A percentile compares a stretch with the other conserved stretches of the same genome.
Evolutionary conservation across 2,888 invertebrate species (phyloP).

Genomic region (Mamestra brassicae): DNA sequence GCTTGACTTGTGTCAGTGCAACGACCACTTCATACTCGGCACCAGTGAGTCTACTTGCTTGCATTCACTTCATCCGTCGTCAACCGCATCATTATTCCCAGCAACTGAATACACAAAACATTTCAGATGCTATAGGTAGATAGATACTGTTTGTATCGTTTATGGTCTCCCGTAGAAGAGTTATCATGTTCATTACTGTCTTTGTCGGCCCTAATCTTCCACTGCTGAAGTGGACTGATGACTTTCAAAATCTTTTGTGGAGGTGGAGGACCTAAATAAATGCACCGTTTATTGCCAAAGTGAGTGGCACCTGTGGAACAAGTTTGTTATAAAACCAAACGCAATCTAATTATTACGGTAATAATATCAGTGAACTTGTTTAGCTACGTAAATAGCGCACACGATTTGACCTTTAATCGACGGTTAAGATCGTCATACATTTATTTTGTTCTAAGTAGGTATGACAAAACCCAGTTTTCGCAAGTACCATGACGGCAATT

Average conservation of each 20-base stretch:
- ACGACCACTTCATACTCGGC: constrained; percentile 93
- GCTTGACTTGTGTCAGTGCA: constrained; percentile 91
- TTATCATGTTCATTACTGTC: too few species aligned
- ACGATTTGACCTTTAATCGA: constrained; percentile 26
- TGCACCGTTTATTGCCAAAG: neutral
- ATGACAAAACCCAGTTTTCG: neutral
- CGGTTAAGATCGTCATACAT: neutral
- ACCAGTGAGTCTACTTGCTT: constrained; percentile 84
- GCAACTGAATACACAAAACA: too few species aligned
- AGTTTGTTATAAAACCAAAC: constrained; percentile 28
- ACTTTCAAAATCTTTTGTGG: neutral
- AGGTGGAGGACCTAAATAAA: neutral
- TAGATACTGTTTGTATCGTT: too few species aligned
- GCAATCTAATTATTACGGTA: constrained; percentile 14
- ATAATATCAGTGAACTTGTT: constrained; percentile 21
- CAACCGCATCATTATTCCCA: too few species aligned
- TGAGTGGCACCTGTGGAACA: neutral
- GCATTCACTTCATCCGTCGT: neutral
- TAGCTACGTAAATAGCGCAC: constrained; percentile 21
- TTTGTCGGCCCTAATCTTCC: too few species aligned
- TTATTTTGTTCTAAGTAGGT: neutral
- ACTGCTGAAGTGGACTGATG: too few species aligned
- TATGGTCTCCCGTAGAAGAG: too few species aligned
- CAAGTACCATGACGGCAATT: neutral
- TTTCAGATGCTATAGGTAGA: too few species aligned